Conservation (phyloP, 2,113 vertebrate species). For the Paraplagusia blochii region DNA sequence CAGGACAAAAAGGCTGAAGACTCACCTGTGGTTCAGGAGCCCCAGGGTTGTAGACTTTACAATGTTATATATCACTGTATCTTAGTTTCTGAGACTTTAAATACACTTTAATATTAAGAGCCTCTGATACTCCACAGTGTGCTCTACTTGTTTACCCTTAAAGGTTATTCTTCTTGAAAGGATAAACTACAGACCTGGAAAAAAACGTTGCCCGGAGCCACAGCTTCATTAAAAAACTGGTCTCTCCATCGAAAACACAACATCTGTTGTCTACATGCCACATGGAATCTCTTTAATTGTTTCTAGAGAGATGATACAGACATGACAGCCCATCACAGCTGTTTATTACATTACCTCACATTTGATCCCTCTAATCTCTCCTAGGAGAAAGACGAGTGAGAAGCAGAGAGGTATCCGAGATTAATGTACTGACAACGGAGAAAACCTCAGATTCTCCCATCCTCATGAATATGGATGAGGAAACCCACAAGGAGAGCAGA, state of each 20-base stretch:
- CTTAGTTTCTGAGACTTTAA: too few relatives aligned
- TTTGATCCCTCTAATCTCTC: conserved; percentile 51
- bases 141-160: not conserved
- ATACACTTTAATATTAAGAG: too few relatives aligned
- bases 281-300: conserved; percentile 35
- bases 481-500: conserved; percentile 56
- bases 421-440: conserved; percentile 62
- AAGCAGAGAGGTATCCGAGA: conserved; percentile 42
- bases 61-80: too few relatives aligned
- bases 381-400: conserved; percentile 27
- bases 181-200: conserved; percentile 7
- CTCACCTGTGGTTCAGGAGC: too few relatives aligned
- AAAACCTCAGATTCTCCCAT: conserved; percentile 39
- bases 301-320: conserved; percentile 45
- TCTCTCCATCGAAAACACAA: conserved; percentile 15
- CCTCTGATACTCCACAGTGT: too few relatives aligned
- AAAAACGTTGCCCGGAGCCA: not conserved
- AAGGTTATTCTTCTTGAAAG: not conserved
- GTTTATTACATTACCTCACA: conserved; percentile 57
- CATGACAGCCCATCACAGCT: conserved; percentile 51
- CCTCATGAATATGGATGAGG: conserved; percentile 68
- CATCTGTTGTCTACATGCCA: conserved; percentile 12
- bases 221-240: conserved; percentile 1
- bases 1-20: too few relatives aligned
- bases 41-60: too few relatives aligned